Evolutionary conservation across 1,140 invertebrate species (phyloP).

Genomic region (Lucilia cuprina): DNA sequence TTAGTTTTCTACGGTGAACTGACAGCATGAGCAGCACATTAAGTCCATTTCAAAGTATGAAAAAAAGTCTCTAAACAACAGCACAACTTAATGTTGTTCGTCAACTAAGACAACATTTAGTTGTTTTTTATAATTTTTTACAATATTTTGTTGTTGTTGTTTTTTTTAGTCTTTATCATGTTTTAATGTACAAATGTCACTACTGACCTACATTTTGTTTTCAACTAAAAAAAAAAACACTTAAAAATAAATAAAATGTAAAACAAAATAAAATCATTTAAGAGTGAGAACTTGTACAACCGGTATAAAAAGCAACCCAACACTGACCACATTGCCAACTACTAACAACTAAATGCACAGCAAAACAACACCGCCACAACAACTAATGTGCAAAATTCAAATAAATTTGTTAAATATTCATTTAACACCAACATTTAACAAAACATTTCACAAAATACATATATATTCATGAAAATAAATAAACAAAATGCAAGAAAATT

Average conservation of each 20-base stretch:
- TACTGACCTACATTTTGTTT: background rate
- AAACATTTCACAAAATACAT: background rate
- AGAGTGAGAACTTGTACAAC: constrained; percentile 4
- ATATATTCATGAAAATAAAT: too few species aligned
- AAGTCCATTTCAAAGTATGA: background rate
- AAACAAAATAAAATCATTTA: constrained; percentile 4
- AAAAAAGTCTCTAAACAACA: background rate
- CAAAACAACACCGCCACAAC: background rate
- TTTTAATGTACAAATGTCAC: background rate
- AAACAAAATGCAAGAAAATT: background rate
- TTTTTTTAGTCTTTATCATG: background rate
- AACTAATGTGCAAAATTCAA: background rate
- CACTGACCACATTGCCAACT: background rate
- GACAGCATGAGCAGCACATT: background rate
- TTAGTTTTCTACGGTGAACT: background rate
- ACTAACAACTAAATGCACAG: too few species aligned
- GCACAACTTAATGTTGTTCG: background rate
- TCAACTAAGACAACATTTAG: background rate
- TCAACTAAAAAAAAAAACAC: background rate
- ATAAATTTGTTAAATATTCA: constrained; percentile 4
- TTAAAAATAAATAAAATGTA: background rate
- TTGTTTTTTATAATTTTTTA: background rate
- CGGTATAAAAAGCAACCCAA: background rate
- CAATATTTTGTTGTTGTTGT: background rate
- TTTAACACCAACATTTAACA: background rate